Percentiles rank a stretch among this genome's conserved stretches.
Evolutionary conservation across 2,113 vertebrate genomes (phyloP).

Genomic region (Probosciger aterrimus): DNA sequence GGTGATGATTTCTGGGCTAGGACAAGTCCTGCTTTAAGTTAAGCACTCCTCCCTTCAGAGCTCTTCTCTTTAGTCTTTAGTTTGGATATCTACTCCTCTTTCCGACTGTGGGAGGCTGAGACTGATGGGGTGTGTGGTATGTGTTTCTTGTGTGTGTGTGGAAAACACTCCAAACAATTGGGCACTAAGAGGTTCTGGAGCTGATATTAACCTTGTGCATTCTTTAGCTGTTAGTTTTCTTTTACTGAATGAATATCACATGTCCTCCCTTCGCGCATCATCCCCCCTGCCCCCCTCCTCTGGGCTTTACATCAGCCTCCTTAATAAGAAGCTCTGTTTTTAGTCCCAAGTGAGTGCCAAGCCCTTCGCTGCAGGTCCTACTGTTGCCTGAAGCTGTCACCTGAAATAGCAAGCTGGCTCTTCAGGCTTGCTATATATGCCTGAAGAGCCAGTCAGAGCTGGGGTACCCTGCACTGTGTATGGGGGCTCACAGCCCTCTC

Average conservation of each 20-base stretch:
- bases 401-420: neutral
- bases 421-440: neutral
- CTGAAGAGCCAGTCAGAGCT: neutral
- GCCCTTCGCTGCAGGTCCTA: neutral
- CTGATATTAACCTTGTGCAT: neutral
- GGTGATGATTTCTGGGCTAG: neutral
- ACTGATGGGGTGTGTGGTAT: neutral
- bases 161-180: neutral
- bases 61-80: neutral
- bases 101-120: neutral
- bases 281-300: neutral
- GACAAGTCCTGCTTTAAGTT: neutral
- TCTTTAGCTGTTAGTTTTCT: slow-evolving; percentile 9
- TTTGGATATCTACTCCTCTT: neutral
- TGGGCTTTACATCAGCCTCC: slow-evolving; percentile 34
- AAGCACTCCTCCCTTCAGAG: neutral
- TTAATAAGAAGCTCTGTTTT: slow-evolving; percentile 55
- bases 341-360: neutral
- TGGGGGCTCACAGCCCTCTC: neutral
- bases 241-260: slow-evolving; percentile 56
- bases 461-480: neutral
- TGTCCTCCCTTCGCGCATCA: neutral
- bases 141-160: neutral
- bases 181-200: neutral
- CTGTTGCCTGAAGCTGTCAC: neutral